Percentiles rank a stretch among this genome's conserved stretches.
Evolutionary conservation across 2,888 invertebrate species (phyloP).

Genomic region (Caenorhabditis japonica): DNA sequence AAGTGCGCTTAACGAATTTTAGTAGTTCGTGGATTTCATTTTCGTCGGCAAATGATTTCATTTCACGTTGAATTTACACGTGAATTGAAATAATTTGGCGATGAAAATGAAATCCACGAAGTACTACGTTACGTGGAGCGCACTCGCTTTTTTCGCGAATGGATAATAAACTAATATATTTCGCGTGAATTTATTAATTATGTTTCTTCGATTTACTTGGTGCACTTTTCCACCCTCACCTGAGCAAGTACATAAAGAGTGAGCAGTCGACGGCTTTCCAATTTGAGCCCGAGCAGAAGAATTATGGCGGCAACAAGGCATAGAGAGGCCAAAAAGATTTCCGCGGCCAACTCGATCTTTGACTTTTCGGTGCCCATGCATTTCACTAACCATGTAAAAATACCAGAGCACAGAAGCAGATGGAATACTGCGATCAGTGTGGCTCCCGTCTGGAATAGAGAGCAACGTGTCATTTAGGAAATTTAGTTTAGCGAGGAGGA

Average conservation of each 20-base stretch:
- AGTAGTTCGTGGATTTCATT: too few relatives aligned
- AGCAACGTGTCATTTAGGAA: conserved; percentile 10
- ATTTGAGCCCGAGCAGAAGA: conserved; percentile 51
- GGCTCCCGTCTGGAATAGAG: conserved; percentile 61
- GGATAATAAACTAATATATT: too few relatives aligned
- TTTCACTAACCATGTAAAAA: conserved; percentile 53
- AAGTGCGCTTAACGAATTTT: too few relatives aligned
- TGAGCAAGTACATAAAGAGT: conserved; percentile 60
- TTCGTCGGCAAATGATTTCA: too few relatives aligned
- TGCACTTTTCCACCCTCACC: conserved; percentile 23
- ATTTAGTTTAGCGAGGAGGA: too few relatives aligned
- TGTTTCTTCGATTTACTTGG: too few relatives aligned
- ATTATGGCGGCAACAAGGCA: conserved; percentile 56
- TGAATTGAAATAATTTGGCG: too few relatives aligned
- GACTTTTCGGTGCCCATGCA: conserved; percentile 53
- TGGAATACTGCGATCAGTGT: conserved; percentile 58
- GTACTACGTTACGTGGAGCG: too few relatives aligned
- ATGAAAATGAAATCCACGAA: too few relatives aligned
- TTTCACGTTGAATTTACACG: too few relatives aligned
- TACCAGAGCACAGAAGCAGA: conserved; percentile 49
- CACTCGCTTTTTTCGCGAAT: too few relatives aligned
- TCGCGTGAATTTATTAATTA: too few relatives aligned
- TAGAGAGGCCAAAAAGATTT: conserved; percentile 47
- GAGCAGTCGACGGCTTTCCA: conserved; percentile 54
- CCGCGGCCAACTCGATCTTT: conserved; percentile 48